Conservation (phyloP, 1,140 invertebrate species). For the Camponotus pennsylvanicus region DNA sequence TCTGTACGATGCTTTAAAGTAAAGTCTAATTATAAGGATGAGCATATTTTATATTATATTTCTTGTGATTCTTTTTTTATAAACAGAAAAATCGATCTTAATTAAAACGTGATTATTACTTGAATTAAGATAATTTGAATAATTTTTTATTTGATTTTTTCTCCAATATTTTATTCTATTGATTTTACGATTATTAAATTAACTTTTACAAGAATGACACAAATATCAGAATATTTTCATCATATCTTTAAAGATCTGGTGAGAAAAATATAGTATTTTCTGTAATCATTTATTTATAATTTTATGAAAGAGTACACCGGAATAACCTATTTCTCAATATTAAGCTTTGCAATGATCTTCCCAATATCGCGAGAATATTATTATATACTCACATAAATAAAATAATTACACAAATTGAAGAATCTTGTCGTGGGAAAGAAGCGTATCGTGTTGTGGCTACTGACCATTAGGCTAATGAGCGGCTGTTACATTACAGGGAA, state of each 20-base stretch:
- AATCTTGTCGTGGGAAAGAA: not conserved
- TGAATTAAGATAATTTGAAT: not conserved
- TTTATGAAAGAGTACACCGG: not conserved
- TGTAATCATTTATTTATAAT: constrained; percentile 9
- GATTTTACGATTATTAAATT: not conserved
- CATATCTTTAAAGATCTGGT: not conserved
- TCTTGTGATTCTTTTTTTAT: not conserved
- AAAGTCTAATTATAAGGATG: not conserved
- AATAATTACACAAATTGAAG: not conserved
- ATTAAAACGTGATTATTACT: not conserved
- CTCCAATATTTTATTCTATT: not conserved
- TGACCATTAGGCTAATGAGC: constrained; percentile 61
- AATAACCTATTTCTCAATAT: not conserved
- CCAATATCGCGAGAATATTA: not conserved
- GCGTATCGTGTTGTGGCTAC: constrained; percentile 18
- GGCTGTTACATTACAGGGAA: constrained; percentile 3
- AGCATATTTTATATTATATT: not conserved
- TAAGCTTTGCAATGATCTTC: not conserved
- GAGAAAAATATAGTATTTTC: not conserved
- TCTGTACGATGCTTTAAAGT: not conserved
- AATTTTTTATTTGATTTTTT: too few relatives aligned
- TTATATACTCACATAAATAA: constrained; percentile 1
- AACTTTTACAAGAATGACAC: too few relatives aligned
- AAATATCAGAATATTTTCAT: not conserved
- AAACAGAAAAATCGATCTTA: not conserved